Conservation (phyloP, 2,888 invertebrate species). For the Nymphalis polychloros region DNA sequence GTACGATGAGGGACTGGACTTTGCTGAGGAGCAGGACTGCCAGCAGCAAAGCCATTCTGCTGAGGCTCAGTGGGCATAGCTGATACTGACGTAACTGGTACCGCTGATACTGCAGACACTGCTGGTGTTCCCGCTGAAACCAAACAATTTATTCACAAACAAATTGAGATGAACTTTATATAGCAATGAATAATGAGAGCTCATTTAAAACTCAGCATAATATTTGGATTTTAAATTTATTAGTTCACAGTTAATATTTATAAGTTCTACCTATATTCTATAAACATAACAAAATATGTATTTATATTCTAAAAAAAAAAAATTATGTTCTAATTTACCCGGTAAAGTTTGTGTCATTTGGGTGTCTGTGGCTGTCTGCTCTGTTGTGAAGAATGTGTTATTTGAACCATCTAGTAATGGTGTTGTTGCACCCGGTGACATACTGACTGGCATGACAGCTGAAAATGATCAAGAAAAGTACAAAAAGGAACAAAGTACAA, state of each 20-base stretch:
- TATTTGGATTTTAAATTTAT: no score
- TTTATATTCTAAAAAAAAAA: not conserved
- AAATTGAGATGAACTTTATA: not conserved
- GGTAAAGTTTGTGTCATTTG: constrained; percentile 70
- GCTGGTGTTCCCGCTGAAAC: constrained; percentile 51
- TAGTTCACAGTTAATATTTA: no score
- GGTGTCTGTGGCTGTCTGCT: constrained; percentile 67
- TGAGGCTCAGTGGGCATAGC: constrained; percentile 60
- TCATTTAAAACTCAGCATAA: no score
- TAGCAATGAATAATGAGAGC: not conserved
- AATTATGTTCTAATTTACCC: constrained; percentile 47
- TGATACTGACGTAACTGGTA: constrained; percentile 54
- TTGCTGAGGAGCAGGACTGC: constrained; percentile 68
- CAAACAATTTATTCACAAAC: not conserved
- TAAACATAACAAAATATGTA: not conserved
- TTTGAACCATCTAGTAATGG: constrained; percentile 71
- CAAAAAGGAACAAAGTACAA: not conserved
- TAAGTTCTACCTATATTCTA: no score
- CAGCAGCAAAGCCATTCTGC: constrained; percentile 69
- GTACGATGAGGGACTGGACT: constrained; percentile 63
- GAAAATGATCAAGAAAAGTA: constrained; percentile 42
- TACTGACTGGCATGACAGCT: constrained; percentile 75
- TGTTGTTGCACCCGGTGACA: constrained; percentile 73
- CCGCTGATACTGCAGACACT: constrained; percentile 62
- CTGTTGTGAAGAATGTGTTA: constrained; percentile 69